Conservation (phyloP, 2,888 invertebrate species). For the Chrysina gloriosa region DNA sequence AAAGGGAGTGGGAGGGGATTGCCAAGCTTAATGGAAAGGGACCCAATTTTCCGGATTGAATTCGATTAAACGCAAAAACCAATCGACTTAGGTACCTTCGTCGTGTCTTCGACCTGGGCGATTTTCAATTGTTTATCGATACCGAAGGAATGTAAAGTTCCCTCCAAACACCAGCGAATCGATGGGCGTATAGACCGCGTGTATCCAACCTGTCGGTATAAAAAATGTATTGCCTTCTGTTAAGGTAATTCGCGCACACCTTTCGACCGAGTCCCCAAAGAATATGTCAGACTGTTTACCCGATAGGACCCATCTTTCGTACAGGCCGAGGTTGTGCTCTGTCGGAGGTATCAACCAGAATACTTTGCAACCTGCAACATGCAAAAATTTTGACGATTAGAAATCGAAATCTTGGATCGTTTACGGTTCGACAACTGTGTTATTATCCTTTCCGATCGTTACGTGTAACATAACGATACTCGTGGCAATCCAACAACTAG, state of each 20-base stretch:
- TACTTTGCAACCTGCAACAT: constrained; percentile 85
- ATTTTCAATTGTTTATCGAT: constrained; percentile 96
- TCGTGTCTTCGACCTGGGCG: constrained; percentile 94
- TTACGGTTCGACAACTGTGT: no score
- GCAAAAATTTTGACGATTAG: no score
- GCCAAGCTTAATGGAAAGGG: no score
- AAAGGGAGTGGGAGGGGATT: no score
- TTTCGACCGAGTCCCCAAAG: constrained; percentile 95
- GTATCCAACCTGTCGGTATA: constrained; percentile 99
- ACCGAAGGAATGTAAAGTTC: constrained; percentile 95
- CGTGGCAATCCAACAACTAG: no score
- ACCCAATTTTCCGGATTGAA: no score
- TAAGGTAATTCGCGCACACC: constrained; percentile 87
- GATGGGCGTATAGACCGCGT: constrained; percentile 96
- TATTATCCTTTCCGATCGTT: no score
- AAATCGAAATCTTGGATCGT: no score
- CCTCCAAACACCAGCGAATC: constrained; percentile 98
- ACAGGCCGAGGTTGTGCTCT: constrained; percentile 89
- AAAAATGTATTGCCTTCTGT: constrained; percentile 95
- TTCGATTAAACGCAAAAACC: no score
- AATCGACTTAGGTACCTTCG: constrained; percentile 87
- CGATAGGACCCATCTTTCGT: constrained; percentile 96
- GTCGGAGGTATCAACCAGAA: constrained; percentile 99
- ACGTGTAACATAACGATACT: no score
- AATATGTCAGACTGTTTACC: constrained; percentile 96